Conservation (phyloP, 2,797 vertebrate species). For the Dendrocincla tyrannina region DNA sequence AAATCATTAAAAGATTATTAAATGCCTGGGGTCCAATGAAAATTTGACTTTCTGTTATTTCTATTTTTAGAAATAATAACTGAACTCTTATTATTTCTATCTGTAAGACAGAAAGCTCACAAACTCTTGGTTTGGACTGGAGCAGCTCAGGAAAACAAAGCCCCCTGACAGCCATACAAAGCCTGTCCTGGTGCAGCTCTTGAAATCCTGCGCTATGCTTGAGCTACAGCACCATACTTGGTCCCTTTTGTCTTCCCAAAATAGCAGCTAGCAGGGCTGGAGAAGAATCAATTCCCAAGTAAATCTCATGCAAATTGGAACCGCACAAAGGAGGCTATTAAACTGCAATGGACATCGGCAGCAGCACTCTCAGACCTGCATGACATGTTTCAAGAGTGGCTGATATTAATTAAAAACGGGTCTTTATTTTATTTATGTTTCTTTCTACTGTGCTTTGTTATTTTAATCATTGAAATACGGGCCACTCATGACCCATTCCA, state of each 20-base stretch:
- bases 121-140: not conserved
- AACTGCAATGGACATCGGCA: not conserved
- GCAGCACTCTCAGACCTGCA: not conserved
- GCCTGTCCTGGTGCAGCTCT: not conserved
- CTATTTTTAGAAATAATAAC: conserved; percentile 12
- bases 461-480: conserved; percentile 31
- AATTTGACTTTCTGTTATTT: not conserved
- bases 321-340: conserved; percentile 49
- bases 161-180: not conserved
- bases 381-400: not conserved
- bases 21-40: not conserved
- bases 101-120: not conserved
- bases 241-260: conserved; percentile 53
- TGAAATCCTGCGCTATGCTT: conserved; percentile 30
- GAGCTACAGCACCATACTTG: conserved; percentile 44
- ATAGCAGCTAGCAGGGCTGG: conserved; percentile 1
- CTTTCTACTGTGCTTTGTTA: conserved; percentile 35
- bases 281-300: conserved; percentile 37
- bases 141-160: conserved; percentile 33
- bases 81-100: not conserved
- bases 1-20: conserved; percentile 8
- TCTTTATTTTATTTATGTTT: conserved; percentile 11
- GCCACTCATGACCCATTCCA: not conserved
- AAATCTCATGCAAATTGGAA: conserved; percentile 62
- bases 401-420: conserved; percentile 22